Base-by-base conservation (phyloP, 2,888 invertebrate species). In the Amiota mariae region DNA sequence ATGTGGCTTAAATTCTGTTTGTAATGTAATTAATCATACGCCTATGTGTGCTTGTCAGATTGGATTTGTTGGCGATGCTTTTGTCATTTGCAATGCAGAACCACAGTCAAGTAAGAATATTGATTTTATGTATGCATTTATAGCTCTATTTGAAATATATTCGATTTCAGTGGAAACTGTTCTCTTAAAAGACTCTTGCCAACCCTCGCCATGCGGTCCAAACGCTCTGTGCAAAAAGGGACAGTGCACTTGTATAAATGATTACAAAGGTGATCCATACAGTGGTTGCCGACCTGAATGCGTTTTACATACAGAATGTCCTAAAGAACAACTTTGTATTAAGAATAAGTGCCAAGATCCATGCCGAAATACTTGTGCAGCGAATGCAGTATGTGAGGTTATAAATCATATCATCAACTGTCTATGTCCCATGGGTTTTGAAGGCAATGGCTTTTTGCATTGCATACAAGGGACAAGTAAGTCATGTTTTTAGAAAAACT, bases 371-470 rank as follows among this genome's bases (percentile, higher is more conserved):
- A 93, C 93, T 24, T 95, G 95, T 88, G 95, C 94, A 10, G 87
- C 91, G 72, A 92, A 92, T 80, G 94, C 95, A 12, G 88, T 92
- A 77, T 95, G 95, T 82, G 92, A 93, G 86, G 94, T 95, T 4
- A 91, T 94, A 61, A 94, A 94, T 86, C 95, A 95, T 84, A 93
- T 94, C 78, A 94, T 95, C 9, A 93, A 93, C 73, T 93, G 93
- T 79, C 90, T 90, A 72, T 93, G 93, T 82, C 88, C 91, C 9
- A 86, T 87, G 36, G 92, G 92, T 72, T 93, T 92, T 90, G 91
- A 92, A 74, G 95, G 95, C 78, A 94, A 94, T 88, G 94, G 94
- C 8, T 94, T 94, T 86, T 88, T 92, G 11, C 91, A 92, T 80
- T 94, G 94, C 84, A 90, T 90, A 70, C 91, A 92, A 67, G 82